A percentile compares a stretch with the other conserved stretches of the same genome.
Evolutionary conservation across 2,797 vertebrate genomes (phyloP).

Genomic region (Argyrosomus regius): DNA sequence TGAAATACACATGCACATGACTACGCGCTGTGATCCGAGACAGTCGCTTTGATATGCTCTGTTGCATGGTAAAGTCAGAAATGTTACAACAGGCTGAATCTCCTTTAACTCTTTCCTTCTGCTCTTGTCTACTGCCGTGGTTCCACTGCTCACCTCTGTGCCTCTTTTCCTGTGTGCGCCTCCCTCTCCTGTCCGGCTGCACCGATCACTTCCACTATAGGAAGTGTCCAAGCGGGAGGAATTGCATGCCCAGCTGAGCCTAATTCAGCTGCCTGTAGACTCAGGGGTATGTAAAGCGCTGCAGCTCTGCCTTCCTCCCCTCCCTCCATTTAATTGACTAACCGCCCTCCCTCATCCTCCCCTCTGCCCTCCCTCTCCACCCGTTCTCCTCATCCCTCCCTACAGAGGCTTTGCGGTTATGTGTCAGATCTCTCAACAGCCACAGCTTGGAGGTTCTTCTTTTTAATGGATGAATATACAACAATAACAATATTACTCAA

Average conservation of each 20-base stretch:
- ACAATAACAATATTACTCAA: not conserved
- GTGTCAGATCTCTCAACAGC: slow-evolving; percentile 40
- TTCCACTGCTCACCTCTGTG: slow-evolving; percentile 63
- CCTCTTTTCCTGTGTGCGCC: slow-evolving; percentile 61
- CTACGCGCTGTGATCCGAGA: slow-evolving; percentile 46
- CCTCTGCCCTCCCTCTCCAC: slow-evolving; percentile 31
- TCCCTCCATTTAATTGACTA: slow-evolving; percentile 33
- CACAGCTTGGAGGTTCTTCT: slow-evolving; percentile 32
- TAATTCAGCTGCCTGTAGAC: slow-evolving; percentile 98
- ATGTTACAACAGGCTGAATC: slow-evolving; percentile 51
- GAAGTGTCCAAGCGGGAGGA: slow-evolving; percentile 98
- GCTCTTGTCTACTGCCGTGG: slow-evolving; percentile 61
- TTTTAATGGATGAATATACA: slow-evolving; percentile 3
- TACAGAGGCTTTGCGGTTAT: slow-evolving; percentile 37
- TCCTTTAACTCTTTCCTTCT: slow-evolving; percentile 68
- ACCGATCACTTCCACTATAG: slow-evolving; percentile 89
- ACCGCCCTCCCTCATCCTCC: slow-evolving; percentile 6
- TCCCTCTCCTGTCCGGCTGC: slow-evolving; percentile 73
- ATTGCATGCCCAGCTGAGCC: slow-evolving; percentile 94
- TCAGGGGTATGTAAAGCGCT: slow-evolving; percentile 94
- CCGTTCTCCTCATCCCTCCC: slow-evolving; percentile 6
- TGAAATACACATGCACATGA: slow-evolving; percentile 20
- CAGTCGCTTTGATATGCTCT: slow-evolving; percentile 49
- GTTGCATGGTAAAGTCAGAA: slow-evolving; percentile 62
- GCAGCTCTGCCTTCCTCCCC: slow-evolving; percentile 67